A percentile compares a stretch with the other conserved stretches of the same genome.
Conservation (phyloP, 2,797 vertebrate genomes). For the Cyclopterus lumpus region DNA sequence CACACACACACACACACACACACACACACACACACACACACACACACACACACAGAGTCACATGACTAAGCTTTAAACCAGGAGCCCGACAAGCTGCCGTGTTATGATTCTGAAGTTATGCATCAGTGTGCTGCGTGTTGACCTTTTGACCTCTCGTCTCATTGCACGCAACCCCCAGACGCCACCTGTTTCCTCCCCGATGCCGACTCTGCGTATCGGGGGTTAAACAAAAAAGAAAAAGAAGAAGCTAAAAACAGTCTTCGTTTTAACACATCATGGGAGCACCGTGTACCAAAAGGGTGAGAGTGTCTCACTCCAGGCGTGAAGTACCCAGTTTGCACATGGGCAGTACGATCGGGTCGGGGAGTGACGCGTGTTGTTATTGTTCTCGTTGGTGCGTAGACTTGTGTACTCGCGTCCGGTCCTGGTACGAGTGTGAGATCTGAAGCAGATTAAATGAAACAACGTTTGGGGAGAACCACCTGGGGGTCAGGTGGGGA, state of each 20-base stretch:
- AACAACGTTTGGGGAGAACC: background rate
- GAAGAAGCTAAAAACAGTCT: too few species aligned
- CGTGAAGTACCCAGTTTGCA: background rate
- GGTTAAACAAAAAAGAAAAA: too few species aligned
- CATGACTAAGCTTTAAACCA: constrained; percentile 12
- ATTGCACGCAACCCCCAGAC: too few species aligned
- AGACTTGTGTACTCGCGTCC: background rate
- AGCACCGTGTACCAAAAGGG: too few species aligned
- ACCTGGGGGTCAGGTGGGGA: background rate
- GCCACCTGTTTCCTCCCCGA: too few species aligned
- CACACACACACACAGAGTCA: too few species aligned
- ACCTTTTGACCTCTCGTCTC: background rate
- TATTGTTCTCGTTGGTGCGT: background rate
- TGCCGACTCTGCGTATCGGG: too few species aligned
- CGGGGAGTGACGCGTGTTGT: background rate
- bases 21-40: too few species aligned
- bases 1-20: too few species aligned
- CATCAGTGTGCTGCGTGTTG: background rate
- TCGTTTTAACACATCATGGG: too few species aligned
- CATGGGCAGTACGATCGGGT: background rate
- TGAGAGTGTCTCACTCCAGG: too few species aligned
- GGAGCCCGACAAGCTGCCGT: background rate
- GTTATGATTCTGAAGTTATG: background rate
- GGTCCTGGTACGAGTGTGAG: background rate
- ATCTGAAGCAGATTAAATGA: constrained; percentile 4